Conservation (phyloP, 2,888 invertebrate species). For the Tupiocoris notatus region DNA sequence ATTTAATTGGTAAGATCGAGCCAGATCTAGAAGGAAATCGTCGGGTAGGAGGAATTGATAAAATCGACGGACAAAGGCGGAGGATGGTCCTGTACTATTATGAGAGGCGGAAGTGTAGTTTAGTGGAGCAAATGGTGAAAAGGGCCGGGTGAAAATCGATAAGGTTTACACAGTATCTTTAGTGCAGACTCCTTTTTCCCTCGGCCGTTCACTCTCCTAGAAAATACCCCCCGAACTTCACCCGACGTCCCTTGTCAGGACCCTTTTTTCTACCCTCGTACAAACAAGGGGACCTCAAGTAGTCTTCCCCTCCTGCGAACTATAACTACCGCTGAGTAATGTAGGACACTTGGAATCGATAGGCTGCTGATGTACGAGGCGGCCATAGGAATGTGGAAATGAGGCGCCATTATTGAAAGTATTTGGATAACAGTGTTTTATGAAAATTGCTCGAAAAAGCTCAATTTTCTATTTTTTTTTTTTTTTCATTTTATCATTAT, state of each 20-base stretch:
- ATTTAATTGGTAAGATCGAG: background rate
- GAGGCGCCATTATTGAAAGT: background rate
- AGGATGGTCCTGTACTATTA: constrained; percentile 27
- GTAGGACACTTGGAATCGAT: background rate
- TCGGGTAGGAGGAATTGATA: background rate
- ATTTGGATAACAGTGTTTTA: too few relatives aligned
- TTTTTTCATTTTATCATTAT: too few relatives aligned
- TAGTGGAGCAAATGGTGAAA: constrained; percentile 31
- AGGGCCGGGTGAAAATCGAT: constrained; percentile 15
- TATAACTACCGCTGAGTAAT: background rate
- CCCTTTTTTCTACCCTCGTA: background rate
- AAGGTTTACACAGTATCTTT: constrained; percentile 43
- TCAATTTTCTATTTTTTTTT: too few relatives aligned
- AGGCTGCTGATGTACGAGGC: background rate
- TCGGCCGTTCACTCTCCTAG: background rate
- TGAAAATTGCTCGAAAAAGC: background rate
- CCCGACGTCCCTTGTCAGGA: background rate
- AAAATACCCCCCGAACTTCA: background rate
- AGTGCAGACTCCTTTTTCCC: background rate
- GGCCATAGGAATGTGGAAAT: background rate
- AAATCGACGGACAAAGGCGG: background rate
- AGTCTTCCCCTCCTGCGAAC: background rate
- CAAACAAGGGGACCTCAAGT: background rate
- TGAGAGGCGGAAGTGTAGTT: constrained; percentile 40
- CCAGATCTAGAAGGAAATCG: background rate